Evolutionary conservation across 2,888 invertebrate genomes (phyloP), one percentile per base, ranked within the genome.

Genomic region (Hylaea fasciaria): DNA sequence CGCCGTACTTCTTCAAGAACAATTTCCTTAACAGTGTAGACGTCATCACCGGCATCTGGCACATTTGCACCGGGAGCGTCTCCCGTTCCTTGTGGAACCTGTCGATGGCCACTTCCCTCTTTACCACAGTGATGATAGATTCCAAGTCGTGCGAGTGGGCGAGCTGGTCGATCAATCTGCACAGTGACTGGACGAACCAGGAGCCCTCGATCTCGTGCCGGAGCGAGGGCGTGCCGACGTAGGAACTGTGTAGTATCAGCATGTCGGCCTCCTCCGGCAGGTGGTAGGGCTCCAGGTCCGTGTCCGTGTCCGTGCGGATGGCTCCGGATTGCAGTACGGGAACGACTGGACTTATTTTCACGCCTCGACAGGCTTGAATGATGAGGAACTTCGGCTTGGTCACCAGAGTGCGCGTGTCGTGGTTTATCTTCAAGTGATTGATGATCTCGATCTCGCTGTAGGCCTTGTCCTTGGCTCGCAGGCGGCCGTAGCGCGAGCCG

Each of bases 331-430:
- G 64, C 9, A 74, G 65, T 0, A 83, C 86, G 0, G 68, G 60
- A 0, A 76, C 76, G 0, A 81, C 84, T 14, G 70, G 71, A 32
- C 76, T 76, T 11, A 73, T 68, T 46, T 78, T 77, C 0, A 71
- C 76, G 0, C 90, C 90, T 11, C 90, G 76, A 57, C 90, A 90
- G 0, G 90, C 90, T 89, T 90, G 74, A n/a, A 90, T 79, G 13
- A 90, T 82, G 12, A 89, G 65, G 35, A 90, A 66, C 62, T 84
- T 87, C 0, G 90, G 90, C 50, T 90, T 90, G 0, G 86, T 85
- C 11, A 86, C 72, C 7, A 91, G 70, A 0, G 82, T 82, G 0
- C 83, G 85, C 17, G 83, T 89, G 51, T 79, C 72, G 40, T 79
- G 67, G 32, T 32, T 32, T 0, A 81, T 80, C 60, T 85, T 86